These are phyloP conservation scores for Leptinotarsa texana DNA, from an alignment of 1,140 invertebrate genomes.

Conservation along the genomic window DNA sequence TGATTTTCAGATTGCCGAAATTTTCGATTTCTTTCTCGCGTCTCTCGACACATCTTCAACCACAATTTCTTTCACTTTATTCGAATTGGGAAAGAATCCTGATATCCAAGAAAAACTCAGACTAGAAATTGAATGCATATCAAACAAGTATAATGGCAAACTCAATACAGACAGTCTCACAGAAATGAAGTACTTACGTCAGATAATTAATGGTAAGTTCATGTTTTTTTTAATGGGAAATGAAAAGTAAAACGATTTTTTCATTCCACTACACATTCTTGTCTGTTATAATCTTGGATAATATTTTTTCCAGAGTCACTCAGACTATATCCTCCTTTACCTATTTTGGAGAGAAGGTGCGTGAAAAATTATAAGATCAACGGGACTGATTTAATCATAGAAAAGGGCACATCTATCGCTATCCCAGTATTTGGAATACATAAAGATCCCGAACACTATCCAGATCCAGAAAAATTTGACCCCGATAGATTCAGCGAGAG, in stretches of 20 bases:
- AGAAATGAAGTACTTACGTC: background rate
- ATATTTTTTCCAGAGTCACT: constrained; percentile 63
- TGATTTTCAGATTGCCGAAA: no score
- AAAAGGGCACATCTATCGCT: constrained; percentile 64
- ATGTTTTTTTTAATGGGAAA: background rate
- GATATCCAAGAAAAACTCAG: no score
- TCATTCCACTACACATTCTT: no score
- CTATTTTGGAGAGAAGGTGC: constrained; percentile 61
- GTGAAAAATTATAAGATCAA: constrained; percentile 62
- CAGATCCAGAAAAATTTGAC: constrained; percentile 60
- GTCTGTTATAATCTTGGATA: no score
- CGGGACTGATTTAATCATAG: constrained; percentile 61
- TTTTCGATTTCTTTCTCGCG: no score
- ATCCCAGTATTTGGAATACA: constrained; percentile 65
- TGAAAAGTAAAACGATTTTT: no score
- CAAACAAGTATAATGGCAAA: no score
- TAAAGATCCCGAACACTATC: constrained; percentile 57
- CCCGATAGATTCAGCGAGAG: constrained; percentile 54
- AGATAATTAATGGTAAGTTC: background rate
- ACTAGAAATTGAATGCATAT: no score
- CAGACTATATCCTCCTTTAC: constrained; percentile 66
- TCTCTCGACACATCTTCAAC: no score
- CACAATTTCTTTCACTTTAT: no score
- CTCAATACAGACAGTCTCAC: background rate
- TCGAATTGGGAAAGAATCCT: no score